phyloP scores from a whole-genome alignment of 2,888 invertebrate genomes.

The Melinaea marsaeus region DNA sequence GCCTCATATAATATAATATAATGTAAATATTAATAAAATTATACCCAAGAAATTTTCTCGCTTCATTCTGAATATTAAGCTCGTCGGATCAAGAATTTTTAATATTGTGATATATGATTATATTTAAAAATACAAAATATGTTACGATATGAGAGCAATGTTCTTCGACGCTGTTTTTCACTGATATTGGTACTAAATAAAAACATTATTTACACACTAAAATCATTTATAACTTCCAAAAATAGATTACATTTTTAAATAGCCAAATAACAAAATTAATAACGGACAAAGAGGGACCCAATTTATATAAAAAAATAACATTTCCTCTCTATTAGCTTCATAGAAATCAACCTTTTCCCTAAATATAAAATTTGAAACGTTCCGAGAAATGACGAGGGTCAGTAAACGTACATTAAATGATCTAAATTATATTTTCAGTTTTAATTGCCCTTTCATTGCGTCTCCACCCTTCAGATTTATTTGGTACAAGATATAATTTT shows the following conservation, averaged over 20 bases:
- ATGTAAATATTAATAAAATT: no score
- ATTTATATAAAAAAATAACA: slow-evolving; percentile 2
- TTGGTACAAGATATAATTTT: slow-evolving; percentile 34
- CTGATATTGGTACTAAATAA: not conserved
- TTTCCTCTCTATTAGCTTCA: slow-evolving; percentile 1
- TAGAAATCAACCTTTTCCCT: not conserved
- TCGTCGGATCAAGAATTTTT: no score
- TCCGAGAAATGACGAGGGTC: slow-evolving; percentile 25
- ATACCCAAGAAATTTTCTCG: no score
- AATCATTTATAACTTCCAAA: no score
- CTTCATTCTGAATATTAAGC: no score
- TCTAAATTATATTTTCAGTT: slow-evolving; percentile 33
- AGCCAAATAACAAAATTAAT: not conserved
- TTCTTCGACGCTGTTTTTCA: not conserved
- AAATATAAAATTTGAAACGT: slow-evolving; percentile 21
- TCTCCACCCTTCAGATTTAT: slow-evolving; percentile 35
- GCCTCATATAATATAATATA: no score
- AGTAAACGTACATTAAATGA: slow-evolving; percentile 28
- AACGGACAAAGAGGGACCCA: not conserved
- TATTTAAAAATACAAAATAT: no score
- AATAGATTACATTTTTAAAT: no score
- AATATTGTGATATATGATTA: no score
- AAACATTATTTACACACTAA: not conserved
- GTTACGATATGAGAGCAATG: no score
- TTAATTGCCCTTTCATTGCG: slow-evolving; percentile 37